These are phyloP conservation scores for Babyrousa celebensis DNA, from an alignment of 2,797 vertebrate genomes.

Conservation along the genomic window DNA sequence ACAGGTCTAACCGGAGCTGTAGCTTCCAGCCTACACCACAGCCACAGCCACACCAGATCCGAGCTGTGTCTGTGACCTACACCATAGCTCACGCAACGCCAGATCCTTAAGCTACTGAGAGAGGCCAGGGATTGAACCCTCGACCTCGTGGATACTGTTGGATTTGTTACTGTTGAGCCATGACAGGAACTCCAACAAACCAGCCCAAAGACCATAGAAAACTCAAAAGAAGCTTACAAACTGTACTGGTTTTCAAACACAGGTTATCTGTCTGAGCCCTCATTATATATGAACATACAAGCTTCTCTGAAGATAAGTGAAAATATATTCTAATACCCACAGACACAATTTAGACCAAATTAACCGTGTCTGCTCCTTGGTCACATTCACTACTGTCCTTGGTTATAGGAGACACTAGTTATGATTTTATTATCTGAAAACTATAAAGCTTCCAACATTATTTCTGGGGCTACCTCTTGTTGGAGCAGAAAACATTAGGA, in stretches of 20 bases:
- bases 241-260: not conserved
- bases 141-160: too few species aligned
- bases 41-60: too few species aligned
- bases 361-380: conserved; percentile 16
- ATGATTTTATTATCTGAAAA: conserved; percentile 67
- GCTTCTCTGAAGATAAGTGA: not conserved
- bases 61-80: too few species aligned
- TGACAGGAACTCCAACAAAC: too few species aligned
- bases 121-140: too few species aligned
- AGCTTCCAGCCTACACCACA: too few species aligned
- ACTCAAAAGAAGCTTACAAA: conserved; percentile 54
- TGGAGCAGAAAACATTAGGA: not conserved
- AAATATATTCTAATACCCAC: conserved; percentile 36
- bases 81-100: too few species aligned
- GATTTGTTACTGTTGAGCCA: too few species aligned
- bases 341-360: conserved; percentile 50
- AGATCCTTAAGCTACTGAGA: too few species aligned
- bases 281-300: conserved; percentile 33
- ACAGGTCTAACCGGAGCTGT: too few species aligned
- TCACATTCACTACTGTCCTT: conserved; percentile 29
- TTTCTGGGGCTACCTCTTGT: conserved; percentile 51
- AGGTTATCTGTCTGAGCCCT: not conserved
- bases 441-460: conserved; percentile 9
- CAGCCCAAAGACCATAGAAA: not conserved
- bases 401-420: not conserved